Evolutionary conservation across 2,113 vertebrate genomes (phyloP).

Genomic region (Stegostoma tigrinum): DNA sequence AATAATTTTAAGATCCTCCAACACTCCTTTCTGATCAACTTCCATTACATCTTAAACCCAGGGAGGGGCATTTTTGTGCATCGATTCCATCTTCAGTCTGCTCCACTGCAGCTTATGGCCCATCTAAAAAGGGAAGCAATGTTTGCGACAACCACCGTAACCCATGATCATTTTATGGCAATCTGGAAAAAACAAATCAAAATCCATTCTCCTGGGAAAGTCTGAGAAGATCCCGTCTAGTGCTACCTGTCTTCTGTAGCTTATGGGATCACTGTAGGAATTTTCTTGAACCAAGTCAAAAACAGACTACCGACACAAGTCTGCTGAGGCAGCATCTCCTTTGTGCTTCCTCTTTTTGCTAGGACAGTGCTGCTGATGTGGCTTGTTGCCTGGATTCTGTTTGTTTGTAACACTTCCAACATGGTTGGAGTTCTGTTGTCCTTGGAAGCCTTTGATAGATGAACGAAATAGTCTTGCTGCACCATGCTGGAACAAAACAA

Average conservation of each 20-base stretch:
- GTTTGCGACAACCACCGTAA: constrained; percentile 31
- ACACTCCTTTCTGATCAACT: neutral
- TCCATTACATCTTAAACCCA: neutral
- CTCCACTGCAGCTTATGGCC: constrained; percentile 33
- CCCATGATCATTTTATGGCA: constrained; percentile 36
- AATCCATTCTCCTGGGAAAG: constrained; percentile 35
- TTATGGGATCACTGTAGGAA: constrained; percentile 30
- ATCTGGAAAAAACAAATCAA: constrained; percentile 34
- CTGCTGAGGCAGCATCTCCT: constrained; percentile 74
- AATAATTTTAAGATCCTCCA: constrained; percentile 33
- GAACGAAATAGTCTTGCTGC: constrained; percentile 69
- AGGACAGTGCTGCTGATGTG: constrained; percentile 76
- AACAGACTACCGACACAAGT: constrained; percentile 83
- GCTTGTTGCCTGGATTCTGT: constrained; percentile 75
- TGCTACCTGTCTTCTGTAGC: neutral
- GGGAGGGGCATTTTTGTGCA: constrained; percentile 18
- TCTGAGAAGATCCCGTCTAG: constrained; percentile 21
- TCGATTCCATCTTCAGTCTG: constrained; percentile 35
- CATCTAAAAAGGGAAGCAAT: constrained; percentile 35
- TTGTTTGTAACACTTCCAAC: constrained; percentile 68
- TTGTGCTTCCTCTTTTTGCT: constrained; percentile 95
- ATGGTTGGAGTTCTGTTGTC: constrained; percentile 70
- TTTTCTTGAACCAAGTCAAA: constrained; percentile 18
- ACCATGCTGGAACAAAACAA: constrained; percentile 54
- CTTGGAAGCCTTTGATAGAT: constrained; percentile 76